Evolutionary conservation across 2,797 vertebrate genomes (phyloP), one percentile per base, ranked within the genome.

Genomic region (Pseudomugil tenellus): DNA sequence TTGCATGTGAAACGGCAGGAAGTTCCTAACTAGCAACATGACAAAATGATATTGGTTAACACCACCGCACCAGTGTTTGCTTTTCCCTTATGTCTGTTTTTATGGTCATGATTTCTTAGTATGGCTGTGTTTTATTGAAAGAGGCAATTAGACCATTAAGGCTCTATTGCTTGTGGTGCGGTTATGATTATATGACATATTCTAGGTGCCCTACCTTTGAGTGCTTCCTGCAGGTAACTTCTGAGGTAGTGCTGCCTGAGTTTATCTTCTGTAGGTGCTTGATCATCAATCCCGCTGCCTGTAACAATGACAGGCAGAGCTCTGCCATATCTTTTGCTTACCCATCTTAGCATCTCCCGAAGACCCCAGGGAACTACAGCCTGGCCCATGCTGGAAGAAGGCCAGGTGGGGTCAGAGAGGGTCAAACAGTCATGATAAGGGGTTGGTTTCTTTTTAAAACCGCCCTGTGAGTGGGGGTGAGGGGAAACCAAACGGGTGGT

Each of bases 271-370:
- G 92, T 78, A 32, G 88, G 77, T 39, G 95, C 92, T 21, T 85
- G 94, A 80, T 99, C 98, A 13, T 97, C 96, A 31, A 98, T 86
- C 69, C 98, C 98, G 0, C 91, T 97, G 25, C 95, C 96, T 0
- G 96, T 98, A 84, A 99, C 75, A 9, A 97, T 93, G 63, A 99
- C 85, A 6, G 96, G 95, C 41, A 83, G 60, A 0, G 88, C 59
- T 56, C 92, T 58, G 3, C 96, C 95, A 0, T 99, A 99, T 74
- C 87, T 92, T 59, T 84, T 70, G 66, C 77, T 96, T 74, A 99
- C 89, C 98, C 98, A 99, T 14, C 70, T 80, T 10, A 99, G 93
- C 60, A 96, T 84, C 80, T 91, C 94, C 25, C 96, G 94, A 35
- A 95, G 73, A 1, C 98, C 98, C 94, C 93, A 93, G 0, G 98